These are phyloP conservation scores for Eulemur rufifrons DNA, from an alignment of 2,113 vertebrate genomes.

Conservation along the genomic window DNA sequence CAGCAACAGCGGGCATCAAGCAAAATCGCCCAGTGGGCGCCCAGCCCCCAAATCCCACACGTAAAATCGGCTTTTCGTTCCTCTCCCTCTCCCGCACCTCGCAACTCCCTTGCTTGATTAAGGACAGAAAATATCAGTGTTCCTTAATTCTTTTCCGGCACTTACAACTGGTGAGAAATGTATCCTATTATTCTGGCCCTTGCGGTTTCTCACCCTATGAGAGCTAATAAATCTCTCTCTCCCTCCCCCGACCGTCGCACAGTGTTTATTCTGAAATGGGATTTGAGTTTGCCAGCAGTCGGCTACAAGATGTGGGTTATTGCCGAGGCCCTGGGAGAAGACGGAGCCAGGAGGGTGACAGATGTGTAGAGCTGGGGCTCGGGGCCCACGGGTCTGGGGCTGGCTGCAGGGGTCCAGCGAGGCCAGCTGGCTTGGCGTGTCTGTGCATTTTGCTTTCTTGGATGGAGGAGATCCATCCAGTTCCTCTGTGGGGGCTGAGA, in stretches of 20 bases:
- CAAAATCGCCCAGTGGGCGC: rapidly evolving
- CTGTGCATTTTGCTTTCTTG: neutral
- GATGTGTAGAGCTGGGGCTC: neutral
- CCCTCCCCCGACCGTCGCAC: rapidly evolving
- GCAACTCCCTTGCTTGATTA: neutral
- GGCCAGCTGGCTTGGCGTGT: rapidly evolving
- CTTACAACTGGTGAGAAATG: constrained; percentile 47
- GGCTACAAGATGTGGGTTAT: neutral
- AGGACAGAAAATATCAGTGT: neutral
- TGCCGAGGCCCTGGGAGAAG: neutral
- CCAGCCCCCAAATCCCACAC: neutral
- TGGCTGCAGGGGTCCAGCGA: neutral
- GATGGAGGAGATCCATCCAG: neutral
- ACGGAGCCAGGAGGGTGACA: rapidly evolving
- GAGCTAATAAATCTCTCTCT: constrained; percentile 24
- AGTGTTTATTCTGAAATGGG: neutral
- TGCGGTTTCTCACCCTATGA: neutral
- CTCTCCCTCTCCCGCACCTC: neutral
- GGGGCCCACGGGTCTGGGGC: neutral
- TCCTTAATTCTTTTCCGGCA: constrained; percentile 9
- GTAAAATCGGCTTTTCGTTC: neutral
- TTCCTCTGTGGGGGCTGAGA: neutral
- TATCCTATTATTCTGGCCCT: neutral
- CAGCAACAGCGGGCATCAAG: rapidly evolving
- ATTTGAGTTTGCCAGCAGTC: neutral